Base-by-base conservation (phyloP, 2,888 invertebrate species). In the Acanthosepion lycidas region DNA sequence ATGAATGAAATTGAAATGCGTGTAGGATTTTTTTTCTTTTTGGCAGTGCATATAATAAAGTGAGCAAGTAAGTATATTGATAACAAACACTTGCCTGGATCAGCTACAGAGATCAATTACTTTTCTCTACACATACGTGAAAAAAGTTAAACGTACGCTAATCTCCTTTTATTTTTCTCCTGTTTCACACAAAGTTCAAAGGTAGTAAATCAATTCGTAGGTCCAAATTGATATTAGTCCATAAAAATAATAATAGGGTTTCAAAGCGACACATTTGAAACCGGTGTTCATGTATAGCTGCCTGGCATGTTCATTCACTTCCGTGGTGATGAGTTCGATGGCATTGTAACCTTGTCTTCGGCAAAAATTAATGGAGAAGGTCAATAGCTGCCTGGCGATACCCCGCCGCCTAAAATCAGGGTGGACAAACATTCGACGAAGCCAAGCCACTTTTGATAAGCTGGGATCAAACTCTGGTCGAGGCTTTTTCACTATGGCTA, bases 161-260 rank as follows among this genome's bases (percentile, higher is more conserved):
- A 78, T 15, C n/a, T n/a, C 12, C 3, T n/a, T 78, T 78, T 78
- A 1, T n/a, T n/a, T 33, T 78, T 33, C n/a, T 5, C 15, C n/a
- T 4, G 6, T n/a, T 78, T 23, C 51, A 51, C 26, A 26, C 8
- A 15, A 6, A 18, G 26, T n/a, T 94, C 59, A 94, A 55, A 94
- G 33, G 26, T 94, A 94, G 55, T 94, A 64, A 15, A 94, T 64
- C 51, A 53, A 94, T 94, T 94, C 94, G 64, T 94, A 94, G 48
- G 94, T 94, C 94, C 94, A 94, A 23, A 94, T 55, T 3, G 94
- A 64, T 15, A 94, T 64, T 12, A 94, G 55, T n/a, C 94, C 94
- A 33, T 59, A 33, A 28, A 94, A 33, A 55, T 94, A 94, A 55
- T 53, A 55, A 55, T 94, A 94, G 55, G 94, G 33, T 42, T 94